Conservation (phyloP, 1,140 invertebrate genomes). For the Teleopsis dalmanni region DNA sequence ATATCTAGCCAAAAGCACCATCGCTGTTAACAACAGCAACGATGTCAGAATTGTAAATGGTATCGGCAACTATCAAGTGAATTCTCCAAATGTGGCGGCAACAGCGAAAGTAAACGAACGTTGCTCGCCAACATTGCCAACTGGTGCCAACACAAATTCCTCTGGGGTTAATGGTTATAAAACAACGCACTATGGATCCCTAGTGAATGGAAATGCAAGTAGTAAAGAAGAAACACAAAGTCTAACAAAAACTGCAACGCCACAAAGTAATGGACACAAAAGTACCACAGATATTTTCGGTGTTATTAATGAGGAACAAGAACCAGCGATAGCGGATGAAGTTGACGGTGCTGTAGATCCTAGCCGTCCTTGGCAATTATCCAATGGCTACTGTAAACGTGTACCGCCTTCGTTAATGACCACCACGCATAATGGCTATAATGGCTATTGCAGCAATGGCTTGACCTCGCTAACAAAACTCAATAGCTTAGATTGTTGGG, state of each 20-base stretch:
- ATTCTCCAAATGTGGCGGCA: slow-evolving; percentile 12
- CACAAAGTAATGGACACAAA: not conserved
- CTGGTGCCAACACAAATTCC: slow-evolving; percentile 10
- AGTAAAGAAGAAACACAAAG: not conserved
- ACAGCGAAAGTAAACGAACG: slow-evolving; percentile 14
- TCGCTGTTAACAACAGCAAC: slow-evolving; percentile 10
- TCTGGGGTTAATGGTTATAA: slow-evolving; percentile 5
- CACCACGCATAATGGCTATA: slow-evolving; percentile 1
- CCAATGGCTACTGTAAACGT: slow-evolving; percentile 6
- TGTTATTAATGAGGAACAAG: slow-evolving; percentile 12
- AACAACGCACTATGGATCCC: not conserved
- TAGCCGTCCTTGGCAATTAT: slow-evolving; percentile 12
- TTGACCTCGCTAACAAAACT: slow-evolving; percentile 38
- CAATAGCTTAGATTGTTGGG: slow-evolving; percentile 70
- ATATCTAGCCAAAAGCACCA: slow-evolving; percentile 15
- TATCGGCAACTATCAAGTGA: not conserved
- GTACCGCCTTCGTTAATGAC: slow-evolving; percentile 12
- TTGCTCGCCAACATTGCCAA: slow-evolving; percentile 11
- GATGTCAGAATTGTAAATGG: slow-evolving; percentile 12
- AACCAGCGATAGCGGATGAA: slow-evolving; percentile 1
- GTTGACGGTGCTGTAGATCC: slow-evolving; percentile 3
- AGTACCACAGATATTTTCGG: slow-evolving; percentile 9
- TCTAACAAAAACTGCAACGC: not conserved
- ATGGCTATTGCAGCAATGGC: slow-evolving; percentile 1
- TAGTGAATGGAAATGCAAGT: not conserved